phyloP scores from a whole-genome alignment of 2,113 vertebrate genomes.

The Herpailurus yagouaroundi region DNA sequence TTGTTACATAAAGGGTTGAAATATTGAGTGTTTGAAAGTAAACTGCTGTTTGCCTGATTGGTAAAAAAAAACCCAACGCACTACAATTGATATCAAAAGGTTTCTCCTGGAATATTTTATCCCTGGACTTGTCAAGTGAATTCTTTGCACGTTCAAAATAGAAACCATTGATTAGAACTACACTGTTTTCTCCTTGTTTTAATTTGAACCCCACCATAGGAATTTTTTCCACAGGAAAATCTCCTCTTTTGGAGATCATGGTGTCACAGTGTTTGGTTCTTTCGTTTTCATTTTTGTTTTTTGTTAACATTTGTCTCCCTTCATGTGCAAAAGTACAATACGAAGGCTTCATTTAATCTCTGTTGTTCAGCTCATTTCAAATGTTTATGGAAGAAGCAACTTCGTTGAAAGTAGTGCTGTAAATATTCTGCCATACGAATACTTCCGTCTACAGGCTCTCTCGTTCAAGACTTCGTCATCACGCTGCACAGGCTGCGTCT shows the following conservation, averaged over 20 bases:
- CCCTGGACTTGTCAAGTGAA: conserved; percentile 83
- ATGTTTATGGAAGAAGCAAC: conserved; percentile 97
- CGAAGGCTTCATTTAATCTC: conserved; percentile 99
- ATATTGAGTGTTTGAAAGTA: conserved; percentile 90
- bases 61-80: conserved; percentile 81
- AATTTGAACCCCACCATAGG: conserved; percentile 87
- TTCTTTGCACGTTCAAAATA: conserved; percentile 89
- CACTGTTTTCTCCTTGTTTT: conserved; percentile 86
- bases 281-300: conserved; percentile 76
- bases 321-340: conserved; percentile 88
- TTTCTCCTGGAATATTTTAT: conserved; percentile 82
- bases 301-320: conserved; percentile 88
- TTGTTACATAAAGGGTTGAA: conserved; percentile 87
- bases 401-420: conserved; percentile 98
- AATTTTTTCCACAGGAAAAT: conserved; percentile 78
- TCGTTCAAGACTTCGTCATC: conserved; percentile 97
- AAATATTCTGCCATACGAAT: conserved; percentile 93
- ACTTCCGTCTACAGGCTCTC: conserved; percentile 97
- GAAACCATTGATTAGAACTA: conserved; percentile 86
- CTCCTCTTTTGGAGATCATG: conserved; percentile 82
- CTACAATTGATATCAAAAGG: conserved; percentile 82
- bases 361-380: conserved; percentile 99
- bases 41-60: conserved; percentile 88
- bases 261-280: conserved; percentile 82
- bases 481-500: conserved; percentile 95